Evolutionary conservation across 2,113 vertebrate species (phyloP).

Genomic region (Catharus bicknelli): DNA sequence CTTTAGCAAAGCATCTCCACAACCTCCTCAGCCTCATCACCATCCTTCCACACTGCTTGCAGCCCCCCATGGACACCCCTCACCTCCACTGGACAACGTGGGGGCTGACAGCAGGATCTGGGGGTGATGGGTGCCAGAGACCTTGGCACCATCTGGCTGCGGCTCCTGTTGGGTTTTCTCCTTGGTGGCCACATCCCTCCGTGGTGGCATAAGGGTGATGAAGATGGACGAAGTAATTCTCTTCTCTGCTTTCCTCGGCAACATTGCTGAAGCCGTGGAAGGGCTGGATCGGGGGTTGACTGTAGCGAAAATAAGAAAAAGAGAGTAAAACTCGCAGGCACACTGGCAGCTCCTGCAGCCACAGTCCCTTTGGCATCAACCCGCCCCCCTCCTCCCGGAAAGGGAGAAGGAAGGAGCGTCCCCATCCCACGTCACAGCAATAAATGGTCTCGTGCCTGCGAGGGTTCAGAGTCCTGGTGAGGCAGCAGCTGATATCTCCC

Average conservation of each 20-base stretch:
- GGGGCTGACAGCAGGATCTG: background rate
- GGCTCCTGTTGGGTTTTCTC: background rate
- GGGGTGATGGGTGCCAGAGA: background rate
- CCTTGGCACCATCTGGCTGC: rapidly evolving
- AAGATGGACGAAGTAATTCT: constrained; percentile 89
- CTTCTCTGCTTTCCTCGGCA: constrained; percentile 75
- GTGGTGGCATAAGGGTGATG: constrained; percentile 85
- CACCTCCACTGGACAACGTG: constrained; percentile 25
- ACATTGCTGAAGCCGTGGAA: background rate
- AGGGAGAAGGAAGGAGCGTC: background rate
- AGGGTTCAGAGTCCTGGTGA: background rate
- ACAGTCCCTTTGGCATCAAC: background rate
- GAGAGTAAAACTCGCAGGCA: rapidly evolving
- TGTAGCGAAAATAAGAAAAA: background rate
- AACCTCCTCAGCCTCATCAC: background rate
- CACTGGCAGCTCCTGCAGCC: background rate
- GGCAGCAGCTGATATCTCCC: background rate
- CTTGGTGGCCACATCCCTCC: background rate
- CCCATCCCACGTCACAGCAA: background rate
- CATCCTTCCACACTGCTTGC: rapidly evolving
- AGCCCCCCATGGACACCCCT: background rate
- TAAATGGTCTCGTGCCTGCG: background rate
- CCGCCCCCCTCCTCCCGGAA: background rate
- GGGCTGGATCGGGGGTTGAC: rapidly evolving
- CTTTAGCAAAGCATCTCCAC: background rate